phyloP scores from a whole-genome alignment of 2,113 vertebrate species.

The Podilymbus podiceps region DNA sequence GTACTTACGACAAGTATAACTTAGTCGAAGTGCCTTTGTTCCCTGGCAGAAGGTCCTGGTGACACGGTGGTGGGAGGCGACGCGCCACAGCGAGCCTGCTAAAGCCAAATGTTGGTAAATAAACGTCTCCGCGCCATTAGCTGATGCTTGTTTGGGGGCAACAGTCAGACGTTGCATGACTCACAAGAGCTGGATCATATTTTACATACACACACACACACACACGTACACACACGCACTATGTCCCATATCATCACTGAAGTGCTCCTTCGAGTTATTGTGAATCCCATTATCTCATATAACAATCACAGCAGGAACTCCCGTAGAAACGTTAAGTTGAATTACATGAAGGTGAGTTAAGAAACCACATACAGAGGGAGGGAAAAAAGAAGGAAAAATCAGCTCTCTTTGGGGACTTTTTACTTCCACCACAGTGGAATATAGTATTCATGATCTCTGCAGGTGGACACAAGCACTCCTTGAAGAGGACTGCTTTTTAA shows the following conservation, averaged over 20 bases:
- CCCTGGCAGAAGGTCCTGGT: neutral
- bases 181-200: neutral
- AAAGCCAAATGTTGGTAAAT: neutral
- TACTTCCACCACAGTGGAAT: neutral
- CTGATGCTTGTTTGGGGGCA: neutral
- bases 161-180: neutral
- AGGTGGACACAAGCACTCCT: neutral
- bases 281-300: neutral
- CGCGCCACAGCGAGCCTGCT: neutral
- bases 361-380: neutral
- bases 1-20: neutral
- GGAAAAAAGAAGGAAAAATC: neutral
- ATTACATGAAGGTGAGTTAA: neutral
- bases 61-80: accelerated
- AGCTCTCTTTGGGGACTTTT: neutral
- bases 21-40: neutral
- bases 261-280: neutral
- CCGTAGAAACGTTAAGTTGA: neutral
- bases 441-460: neutral
- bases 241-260: too few species aligned
- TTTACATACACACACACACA: neutral
- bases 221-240: accelerated
- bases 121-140: neutral
- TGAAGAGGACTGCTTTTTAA: neutral
- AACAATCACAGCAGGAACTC: neutral